A percentile compares a stretch with the other conserved stretches of the same genome.
These are phyloP conservation scores for Oryzias melastigma DNA, from an alignment of 2,113 vertebrate genomes.

Conservation along the genomic window DNA sequence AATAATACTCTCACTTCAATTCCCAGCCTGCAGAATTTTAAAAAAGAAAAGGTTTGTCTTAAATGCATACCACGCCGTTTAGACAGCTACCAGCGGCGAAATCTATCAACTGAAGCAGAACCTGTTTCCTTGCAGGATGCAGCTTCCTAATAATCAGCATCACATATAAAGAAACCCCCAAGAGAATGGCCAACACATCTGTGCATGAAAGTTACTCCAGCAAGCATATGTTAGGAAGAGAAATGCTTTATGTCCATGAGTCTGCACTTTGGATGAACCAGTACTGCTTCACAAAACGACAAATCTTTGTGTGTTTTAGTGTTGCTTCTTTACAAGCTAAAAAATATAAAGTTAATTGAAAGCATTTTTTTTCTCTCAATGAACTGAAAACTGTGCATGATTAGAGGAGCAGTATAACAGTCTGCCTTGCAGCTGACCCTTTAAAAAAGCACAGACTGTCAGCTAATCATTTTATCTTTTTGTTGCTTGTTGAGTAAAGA, in stretches of 20 bases:
- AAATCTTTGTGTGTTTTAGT: too few species aligned
- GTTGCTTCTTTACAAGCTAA: too few species aligned
- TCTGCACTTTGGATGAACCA: too few species aligned
- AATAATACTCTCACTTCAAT: conserved; percentile 68
- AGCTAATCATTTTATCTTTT: too few species aligned
- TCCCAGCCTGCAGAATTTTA: conserved; percentile 63
- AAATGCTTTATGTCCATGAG: not conserved
- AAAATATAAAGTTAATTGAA: too few species aligned
- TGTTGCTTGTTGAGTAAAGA: too few species aligned
- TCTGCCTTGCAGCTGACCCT: too few species aligned
- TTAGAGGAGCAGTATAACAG: too few species aligned
- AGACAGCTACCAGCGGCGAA: conserved; percentile 66
- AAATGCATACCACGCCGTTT: conserved; percentile 71
- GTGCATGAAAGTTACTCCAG: not conserved
- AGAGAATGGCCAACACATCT: conserved; percentile 28
- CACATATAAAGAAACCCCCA: conserved; percentile 42
- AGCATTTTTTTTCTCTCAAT: too few species aligned
- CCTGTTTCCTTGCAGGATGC: conserved; percentile 51
- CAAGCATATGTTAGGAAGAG: conserved; percentile 4
- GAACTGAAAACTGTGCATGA: too few species aligned
- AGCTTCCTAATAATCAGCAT: conserved; percentile 58
- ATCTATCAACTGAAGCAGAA: conserved; percentile 64
- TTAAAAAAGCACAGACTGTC: too few species aligned
- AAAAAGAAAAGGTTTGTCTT: conserved; percentile 59
- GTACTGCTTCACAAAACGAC: too few species aligned